phyloP scores from a whole-genome alignment of 2,113 vertebrate genomes.

The Columbina picui region DNA sequence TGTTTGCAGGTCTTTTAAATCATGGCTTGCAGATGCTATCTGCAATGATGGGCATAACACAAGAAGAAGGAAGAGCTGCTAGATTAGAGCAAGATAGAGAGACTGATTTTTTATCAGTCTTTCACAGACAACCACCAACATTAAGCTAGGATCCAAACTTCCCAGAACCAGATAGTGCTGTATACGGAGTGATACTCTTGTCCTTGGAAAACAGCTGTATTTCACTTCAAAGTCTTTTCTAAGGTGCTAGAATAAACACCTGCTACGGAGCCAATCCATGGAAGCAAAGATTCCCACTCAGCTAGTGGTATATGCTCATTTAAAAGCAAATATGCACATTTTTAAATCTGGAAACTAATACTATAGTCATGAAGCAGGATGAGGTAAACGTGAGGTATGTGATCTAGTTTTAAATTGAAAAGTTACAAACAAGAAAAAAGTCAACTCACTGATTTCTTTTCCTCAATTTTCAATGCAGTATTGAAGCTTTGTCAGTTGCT shows the following conservation, averaged over 20 bases:
- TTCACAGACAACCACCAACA: not conserved
- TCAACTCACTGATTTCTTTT: not conserved
- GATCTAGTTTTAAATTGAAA: not conserved
- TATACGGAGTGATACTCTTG: not conserved
- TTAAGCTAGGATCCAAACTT: not conserved
- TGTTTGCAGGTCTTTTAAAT: not conserved
- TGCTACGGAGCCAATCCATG: not conserved
- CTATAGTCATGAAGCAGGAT: not conserved
- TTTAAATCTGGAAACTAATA: not conserved
- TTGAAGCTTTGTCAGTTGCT: not conserved
- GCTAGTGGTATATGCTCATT: rapidly evolving
- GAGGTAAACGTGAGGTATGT: rapidly evolving
- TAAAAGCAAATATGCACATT: not conserved
- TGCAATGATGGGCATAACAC: not conserved
- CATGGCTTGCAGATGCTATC: not conserved
- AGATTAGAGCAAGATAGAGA: not conserved
- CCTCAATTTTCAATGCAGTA: not conserved
- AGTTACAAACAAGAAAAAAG: not conserved
- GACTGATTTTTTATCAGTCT: not conserved
- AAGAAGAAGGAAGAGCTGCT: not conserved
- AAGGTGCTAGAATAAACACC: not conserved
- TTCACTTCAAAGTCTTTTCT: not conserved
- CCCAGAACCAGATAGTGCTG: not conserved
- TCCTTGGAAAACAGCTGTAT: not conserved
- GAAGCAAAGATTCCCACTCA: not conserved